These are phyloP conservation scores for Spilogale gracilis DNA, from an alignment of 2,113 vertebrate genomes.

Conservation along the genomic window DNA sequence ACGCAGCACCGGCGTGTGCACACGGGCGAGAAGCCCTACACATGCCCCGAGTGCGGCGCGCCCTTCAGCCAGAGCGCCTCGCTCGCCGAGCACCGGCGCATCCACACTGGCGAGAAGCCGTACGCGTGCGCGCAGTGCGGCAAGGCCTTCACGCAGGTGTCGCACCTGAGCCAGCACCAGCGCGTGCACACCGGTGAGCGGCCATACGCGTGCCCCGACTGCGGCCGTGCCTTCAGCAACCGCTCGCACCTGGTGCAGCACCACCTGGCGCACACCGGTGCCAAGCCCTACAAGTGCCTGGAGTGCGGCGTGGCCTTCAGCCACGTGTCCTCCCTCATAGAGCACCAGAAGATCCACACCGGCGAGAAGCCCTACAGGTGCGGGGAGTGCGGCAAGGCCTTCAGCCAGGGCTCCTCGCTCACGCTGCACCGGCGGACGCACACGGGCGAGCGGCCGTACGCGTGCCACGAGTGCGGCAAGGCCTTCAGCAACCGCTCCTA, in stretches of 20 bases:
- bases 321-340: background rate
- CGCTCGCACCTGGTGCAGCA: slow-evolving; percentile 69
- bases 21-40: background rate
- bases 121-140: background rate
- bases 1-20: background rate
- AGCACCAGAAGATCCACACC: slow-evolving; percentile 30
- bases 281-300: background rate
- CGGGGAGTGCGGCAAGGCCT: background rate
- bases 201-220: slow-evolving; percentile 61
- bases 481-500: slow-evolving; percentile 35
- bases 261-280: background rate
- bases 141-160: slow-evolving; percentile 45
- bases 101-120: slow-evolving; percentile 7
- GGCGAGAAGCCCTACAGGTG: background rate
- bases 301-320: background rate
- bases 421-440: background rate
- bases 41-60: background rate
- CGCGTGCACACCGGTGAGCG: slow-evolving; percentile 75
- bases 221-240: slow-evolving; percentile 66
- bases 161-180: slow-evolving; percentile 57
- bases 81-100: background rate
- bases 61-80: slow-evolving; percentile 36
- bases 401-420: background rate
- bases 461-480: slow-evolving; percentile 43
- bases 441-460: slow-evolving; percentile 42